phyloP scores from a whole-genome alignment of 1,140 invertebrate species.

The Dendroctonus valens region DNA sequence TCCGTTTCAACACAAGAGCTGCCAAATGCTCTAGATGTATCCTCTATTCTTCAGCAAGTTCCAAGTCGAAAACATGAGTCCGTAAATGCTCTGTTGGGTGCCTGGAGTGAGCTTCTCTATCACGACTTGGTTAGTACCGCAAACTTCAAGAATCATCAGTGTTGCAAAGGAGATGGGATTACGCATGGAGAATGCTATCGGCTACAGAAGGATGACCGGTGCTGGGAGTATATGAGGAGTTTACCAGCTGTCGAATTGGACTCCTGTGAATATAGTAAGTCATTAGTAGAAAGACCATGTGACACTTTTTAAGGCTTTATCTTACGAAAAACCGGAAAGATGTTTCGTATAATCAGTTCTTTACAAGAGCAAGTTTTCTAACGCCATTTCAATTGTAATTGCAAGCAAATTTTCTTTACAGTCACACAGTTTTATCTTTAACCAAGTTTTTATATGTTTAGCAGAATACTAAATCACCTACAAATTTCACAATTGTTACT shows the following conservation, averaged over 20 bases:
- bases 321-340: too few species aligned
- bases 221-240: conserved; percentile 73
- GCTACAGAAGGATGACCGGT: conserved; percentile 51
- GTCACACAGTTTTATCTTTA: too few species aligned
- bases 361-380: too few species aligned
- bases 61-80: conserved; percentile 60
- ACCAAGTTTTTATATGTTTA: too few species aligned
- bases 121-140: conserved; percentile 73
- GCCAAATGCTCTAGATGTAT: conserved; percentile 57
- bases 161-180: conserved; percentile 41
- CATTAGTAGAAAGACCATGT: too few species aligned
- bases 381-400: too few species aligned
- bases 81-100: conserved; percentile 75
- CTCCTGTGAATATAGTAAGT: conserved; percentile 62
- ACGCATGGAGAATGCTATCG: conserved; percentile 58
- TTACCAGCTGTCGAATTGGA: conserved; percentile 65
- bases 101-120: conserved; percentile 79
- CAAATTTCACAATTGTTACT: too few species aligned
- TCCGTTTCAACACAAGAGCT: conserved; percentile 55
- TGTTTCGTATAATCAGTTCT: too few species aligned
- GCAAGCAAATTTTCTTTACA: too few species aligned
- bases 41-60: conserved; percentile 50
- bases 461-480: too few species aligned
- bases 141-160: conserved; percentile 50
- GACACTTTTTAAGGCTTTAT: too few species aligned